phyloP scores from a whole-genome alignment of 2,888 invertebrate species.

The Cacoxenus indagator region DNA sequence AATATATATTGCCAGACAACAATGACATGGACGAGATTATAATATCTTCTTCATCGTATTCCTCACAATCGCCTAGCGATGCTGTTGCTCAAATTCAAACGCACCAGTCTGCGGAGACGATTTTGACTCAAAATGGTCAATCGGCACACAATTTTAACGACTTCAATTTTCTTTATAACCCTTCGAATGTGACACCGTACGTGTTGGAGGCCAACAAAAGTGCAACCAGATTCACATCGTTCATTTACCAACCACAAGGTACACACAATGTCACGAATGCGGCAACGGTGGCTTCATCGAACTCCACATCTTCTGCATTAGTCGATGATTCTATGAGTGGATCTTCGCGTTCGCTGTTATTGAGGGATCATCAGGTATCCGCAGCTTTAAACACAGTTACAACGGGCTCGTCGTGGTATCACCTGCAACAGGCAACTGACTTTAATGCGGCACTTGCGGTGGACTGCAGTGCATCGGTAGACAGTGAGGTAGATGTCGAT shows the following conservation, averaged over 20 bases:
- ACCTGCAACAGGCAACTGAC: slow-evolving; percentile 49
- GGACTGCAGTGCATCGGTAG: slow-evolving; percentile 59
- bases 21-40: slow-evolving; percentile 60
- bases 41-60: slow-evolving; percentile 58
- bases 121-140: background rate
- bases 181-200: slow-evolving; percentile 31
- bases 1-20: slow-evolving; percentile 54
- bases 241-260: slow-evolving; percentile 29
- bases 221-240: slow-evolving; percentile 25
- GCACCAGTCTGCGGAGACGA: slow-evolving; percentile 3
- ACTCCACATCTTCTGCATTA: slow-evolving; percentile 37
- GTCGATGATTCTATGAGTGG: slow-evolving; percentile 33
- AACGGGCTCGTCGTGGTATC: slow-evolving; percentile 45
- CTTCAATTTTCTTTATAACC: slow-evolving; percentile 53
- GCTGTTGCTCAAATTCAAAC: slow-evolving; percentile 27
- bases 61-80: slow-evolving; percentile 54
- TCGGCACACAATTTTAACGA: slow-evolving; percentile 37
- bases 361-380: slow-evolving; percentile 4
- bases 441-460: slow-evolving; percentile 61
- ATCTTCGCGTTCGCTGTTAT: background rate
- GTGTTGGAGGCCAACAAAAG: slow-evolving; percentile 18
- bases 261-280: slow-evolving; percentile 58
- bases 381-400: slow-evolving; percentile 32
- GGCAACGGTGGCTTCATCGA: slow-evolving; percentile 61
- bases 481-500: slow-evolving; percentile 54